phyloP scores from a whole-genome alignment of 2,113 vertebrate genomes.

The Seriola quinqueradiata region DNA sequence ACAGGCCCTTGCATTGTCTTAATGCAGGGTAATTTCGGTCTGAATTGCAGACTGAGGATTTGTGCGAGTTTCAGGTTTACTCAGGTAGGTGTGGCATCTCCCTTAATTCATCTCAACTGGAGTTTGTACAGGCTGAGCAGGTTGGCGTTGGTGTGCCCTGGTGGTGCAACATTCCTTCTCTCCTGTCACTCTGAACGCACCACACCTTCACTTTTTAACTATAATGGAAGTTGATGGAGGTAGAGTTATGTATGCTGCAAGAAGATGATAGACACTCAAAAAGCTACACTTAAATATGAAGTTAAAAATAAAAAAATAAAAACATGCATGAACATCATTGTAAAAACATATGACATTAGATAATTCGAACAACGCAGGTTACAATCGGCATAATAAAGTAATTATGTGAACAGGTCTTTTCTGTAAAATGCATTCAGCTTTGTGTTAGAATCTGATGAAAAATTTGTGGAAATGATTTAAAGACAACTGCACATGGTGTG shows the following conservation, averaged over 20 bases:
- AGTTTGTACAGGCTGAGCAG: slow-evolving; percentile 56
- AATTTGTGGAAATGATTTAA: no score
- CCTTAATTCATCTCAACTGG: background rate
- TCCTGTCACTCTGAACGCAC: background rate
- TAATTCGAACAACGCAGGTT: background rate
- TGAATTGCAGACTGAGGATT: background rate
- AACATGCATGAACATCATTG: background rate
- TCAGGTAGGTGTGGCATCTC: slow-evolving; percentile 35
- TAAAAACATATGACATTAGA: background rate
- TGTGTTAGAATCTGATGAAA: background rate
- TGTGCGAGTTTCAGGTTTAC: slow-evolving; percentile 35
- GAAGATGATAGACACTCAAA: background rate
- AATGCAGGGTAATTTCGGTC: background rate
- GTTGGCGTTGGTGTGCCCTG: slow-evolving; percentile 50
- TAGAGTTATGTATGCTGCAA: background rate
- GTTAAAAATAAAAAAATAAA: background rate
- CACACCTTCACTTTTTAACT: slow-evolving; percentile 57
- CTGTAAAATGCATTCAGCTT: background rate
- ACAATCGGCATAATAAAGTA: background rate
- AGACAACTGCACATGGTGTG: no score
- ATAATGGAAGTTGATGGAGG: no score
- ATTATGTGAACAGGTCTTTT: no score
- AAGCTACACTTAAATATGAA: background rate
- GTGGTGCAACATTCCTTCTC: slow-evolving; percentile 66
- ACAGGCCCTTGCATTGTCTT: background rate